These are phyloP conservation scores for Spodoptera litura DNA, from an alignment of 1,140 invertebrate species.

Conservation along the genomic window DNA sequence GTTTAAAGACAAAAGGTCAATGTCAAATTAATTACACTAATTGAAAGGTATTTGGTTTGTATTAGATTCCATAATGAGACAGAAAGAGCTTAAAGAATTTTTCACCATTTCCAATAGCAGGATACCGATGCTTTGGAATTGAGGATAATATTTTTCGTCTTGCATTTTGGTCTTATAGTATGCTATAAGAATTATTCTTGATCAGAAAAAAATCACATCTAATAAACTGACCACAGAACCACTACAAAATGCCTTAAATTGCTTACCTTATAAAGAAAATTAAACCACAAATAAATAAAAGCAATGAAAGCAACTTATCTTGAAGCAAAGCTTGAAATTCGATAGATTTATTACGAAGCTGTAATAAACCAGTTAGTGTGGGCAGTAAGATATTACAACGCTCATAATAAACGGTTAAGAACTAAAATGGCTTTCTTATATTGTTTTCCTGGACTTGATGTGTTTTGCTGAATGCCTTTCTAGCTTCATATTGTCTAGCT, in stretches of 20 bases:
- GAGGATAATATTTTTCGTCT: no score
- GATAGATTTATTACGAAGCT: conserved; percentile 35
- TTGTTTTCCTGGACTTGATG: conserved; percentile 20
- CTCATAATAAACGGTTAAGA: conserved; percentile 22
- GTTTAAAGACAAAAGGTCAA: no score
- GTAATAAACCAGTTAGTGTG: conserved; percentile 37
- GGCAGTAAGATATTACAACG: conserved; percentile 36
- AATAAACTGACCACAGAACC: neutral
- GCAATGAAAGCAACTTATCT: conserved; percentile 26
- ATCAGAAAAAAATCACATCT: no score
- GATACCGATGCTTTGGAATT: no score
- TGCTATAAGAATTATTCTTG: no score
- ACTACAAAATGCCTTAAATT: conserved; percentile 21
- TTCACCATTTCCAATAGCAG: no score
- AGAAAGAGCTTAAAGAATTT: no score
- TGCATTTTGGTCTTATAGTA: no score
- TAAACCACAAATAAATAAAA: conserved; percentile 33
- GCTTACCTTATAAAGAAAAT: conserved; percentile 26
- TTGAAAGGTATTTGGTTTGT: no score
- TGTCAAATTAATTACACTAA: no score
- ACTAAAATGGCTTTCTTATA: conserved; percentile 8
- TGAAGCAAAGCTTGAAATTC: conserved; percentile 32
- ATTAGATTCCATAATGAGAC: no score
- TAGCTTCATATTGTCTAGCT: neutral
- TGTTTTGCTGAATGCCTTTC: conserved; percentile 13